Conservation (phyloP, 2,888 invertebrate genomes). For the Eupithecia vulgata region DNA sequence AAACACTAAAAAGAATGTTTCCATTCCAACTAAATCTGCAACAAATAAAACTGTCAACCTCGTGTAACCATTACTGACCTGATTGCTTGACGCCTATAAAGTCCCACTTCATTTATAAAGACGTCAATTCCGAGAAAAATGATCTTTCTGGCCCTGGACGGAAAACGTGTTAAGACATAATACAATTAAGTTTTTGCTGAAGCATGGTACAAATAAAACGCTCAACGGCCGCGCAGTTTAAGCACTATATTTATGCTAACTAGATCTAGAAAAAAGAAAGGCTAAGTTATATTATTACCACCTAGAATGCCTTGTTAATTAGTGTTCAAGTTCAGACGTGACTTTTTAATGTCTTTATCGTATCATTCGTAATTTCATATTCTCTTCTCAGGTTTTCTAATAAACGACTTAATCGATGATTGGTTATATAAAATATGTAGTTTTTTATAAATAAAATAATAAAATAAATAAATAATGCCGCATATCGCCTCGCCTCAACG, state of each 20-base stretch:
- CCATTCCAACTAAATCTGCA: conserved; percentile 7
- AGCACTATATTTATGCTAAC: conserved; percentile 50
- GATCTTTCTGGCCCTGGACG: not conserved
- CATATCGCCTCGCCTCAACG: too few relatives aligned
- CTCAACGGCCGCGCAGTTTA: conserved; percentile 28
- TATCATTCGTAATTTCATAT: not conserved
- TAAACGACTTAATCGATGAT: not conserved
- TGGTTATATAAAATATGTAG: too few relatives aligned
- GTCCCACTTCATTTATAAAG: conserved; percentile 23
- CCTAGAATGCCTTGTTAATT: not conserved
- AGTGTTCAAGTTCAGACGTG: conserved; percentile 15
- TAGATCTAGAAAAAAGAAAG: conserved; percentile 48
- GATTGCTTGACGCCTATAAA: conserved; percentile 39
- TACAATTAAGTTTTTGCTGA: conserved; percentile 44
- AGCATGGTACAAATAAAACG: conserved; percentile 29
- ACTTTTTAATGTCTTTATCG: conserved; percentile 23
- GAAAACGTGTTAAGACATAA: conserved; percentile 31
- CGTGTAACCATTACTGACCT: conserved; percentile 34
- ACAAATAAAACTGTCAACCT: conserved; percentile 34
- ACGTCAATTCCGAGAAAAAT: not conserved
- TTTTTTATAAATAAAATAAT: too few relatives aligned
- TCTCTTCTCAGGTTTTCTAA: not conserved
- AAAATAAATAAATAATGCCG: too few relatives aligned
- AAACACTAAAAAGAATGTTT: conserved; percentile 21
- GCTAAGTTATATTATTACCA: conserved; percentile 39